Evolutionary conservation across 1,140 invertebrate genomes (phyloP).

Genomic region (Megalopta genalis): DNA sequence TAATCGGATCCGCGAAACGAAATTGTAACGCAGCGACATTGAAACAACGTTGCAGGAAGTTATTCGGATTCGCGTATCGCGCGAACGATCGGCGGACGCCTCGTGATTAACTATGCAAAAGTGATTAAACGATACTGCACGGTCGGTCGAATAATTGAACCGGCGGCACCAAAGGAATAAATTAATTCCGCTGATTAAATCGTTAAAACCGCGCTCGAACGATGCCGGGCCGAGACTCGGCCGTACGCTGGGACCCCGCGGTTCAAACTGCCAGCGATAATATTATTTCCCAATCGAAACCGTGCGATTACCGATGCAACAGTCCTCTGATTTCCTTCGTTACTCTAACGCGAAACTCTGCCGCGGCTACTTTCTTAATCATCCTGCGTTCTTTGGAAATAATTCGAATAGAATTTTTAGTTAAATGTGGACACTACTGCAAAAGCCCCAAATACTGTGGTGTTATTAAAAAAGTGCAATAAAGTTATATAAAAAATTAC

Average conservation of each 20-base stretch:
- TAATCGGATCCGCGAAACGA: background rate
- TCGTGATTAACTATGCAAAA: conserved; percentile 15
- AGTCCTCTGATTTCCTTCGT: too few relatives aligned
- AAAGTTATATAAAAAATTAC: too few relatives aligned
- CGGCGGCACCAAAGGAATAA: conserved; percentile 4
- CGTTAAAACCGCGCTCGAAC: conserved; percentile 1
- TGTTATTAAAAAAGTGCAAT: too few relatives aligned
- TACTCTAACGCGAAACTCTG: too few relatives aligned
- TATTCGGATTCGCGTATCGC: background rate
- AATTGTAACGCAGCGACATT: background rate
- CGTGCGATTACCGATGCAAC: too few relatives aligned
- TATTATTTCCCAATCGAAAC: background rate
- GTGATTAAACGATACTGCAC: conserved; percentile 13
- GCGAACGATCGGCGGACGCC: background rate
- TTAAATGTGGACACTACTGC: too few relatives aligned
- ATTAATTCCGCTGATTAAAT: conserved; percentile 29
- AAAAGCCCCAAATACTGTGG: too few relatives aligned
- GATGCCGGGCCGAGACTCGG: background rate
- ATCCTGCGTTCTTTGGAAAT: too few relatives aligned
- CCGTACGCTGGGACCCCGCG: background rate
- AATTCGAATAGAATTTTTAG: too few relatives aligned
- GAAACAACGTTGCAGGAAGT: background rate
- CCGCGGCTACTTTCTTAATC: too few relatives aligned
- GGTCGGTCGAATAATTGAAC: background rate
- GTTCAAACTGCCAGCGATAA: background rate